A percentile compares a stretch with the other conserved stretches of the same genome.
phyloP scores from a whole-genome alignment of 2,888 invertebrate species.

The Trisateles emortualis region DNA sequence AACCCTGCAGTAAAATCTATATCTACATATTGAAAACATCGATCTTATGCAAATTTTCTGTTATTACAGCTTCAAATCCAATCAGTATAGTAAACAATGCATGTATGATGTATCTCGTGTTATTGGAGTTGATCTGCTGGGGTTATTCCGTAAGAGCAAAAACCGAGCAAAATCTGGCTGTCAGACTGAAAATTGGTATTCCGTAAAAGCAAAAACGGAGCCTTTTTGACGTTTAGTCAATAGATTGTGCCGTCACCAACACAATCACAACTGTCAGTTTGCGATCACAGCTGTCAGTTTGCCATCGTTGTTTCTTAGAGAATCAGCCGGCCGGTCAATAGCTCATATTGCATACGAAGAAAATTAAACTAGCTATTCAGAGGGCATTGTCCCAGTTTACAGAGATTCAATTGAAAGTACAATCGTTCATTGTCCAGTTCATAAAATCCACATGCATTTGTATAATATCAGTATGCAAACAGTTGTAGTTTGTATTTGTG shows the following conservation, averaged over 20 bases:
- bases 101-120: not conserved
- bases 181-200: too few species aligned
- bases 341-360: conserved; percentile 11
- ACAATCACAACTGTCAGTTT: too few species aligned
- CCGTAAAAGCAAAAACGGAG: too few species aligned
- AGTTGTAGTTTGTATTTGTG: conserved; percentile 3
- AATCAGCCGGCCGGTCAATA: too few species aligned
- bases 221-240: too few species aligned
- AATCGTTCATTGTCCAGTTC: conserved; percentile 61
- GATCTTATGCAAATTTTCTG: too few species aligned
- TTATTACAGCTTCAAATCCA: not conserved
- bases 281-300: too few species aligned
- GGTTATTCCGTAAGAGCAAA: too few species aligned
- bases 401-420: conserved; percentile 60
- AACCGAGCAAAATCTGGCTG: too few species aligned
- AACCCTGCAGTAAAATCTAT: too few species aligned
- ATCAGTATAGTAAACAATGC: not conserved
- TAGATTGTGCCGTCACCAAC: too few species aligned
- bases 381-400: conserved; percentile 53
- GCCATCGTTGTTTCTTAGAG: too few species aligned
- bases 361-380: conserved; percentile 37
- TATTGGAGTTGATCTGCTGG: not conserved
- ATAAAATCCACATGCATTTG: conserved; percentile 45
- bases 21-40: not conserved
- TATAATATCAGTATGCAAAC: conserved; percentile 7